Evolutionary conservation across 2,888 invertebrate species (phyloP), one percentile per base, ranked within the genome.

Genomic region (Ichneumoninae sp.): DNA sequence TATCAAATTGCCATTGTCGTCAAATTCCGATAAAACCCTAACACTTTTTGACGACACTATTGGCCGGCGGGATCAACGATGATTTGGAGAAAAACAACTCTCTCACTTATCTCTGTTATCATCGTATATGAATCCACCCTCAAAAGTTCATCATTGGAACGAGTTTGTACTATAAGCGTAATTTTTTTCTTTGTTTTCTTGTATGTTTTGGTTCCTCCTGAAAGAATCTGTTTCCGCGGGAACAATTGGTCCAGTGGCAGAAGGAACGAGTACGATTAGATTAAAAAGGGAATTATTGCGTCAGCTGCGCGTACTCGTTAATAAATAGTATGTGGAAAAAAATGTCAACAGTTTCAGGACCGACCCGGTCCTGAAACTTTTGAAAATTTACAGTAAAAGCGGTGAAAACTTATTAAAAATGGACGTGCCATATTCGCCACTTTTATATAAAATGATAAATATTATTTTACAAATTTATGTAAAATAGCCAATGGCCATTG

Each of bases 101-200:
- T 33, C 36, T 40, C 71, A 50, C 68, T 40, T 77, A 40, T 72
- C 66, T 10, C 54, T 65, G 65, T 82, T 66, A 76, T 70, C 54
- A 44, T 76, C 26, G 16, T 47, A 57, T 66, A 74, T 74, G 47
- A 47, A 19, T 62, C 44, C 1, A 52, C 52, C 22, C 36, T 52
- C 65, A 52, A 75, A 75, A 65, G 65, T 75, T 66, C 30, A 66
- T 75, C 65, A 75, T 47, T 19, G 19, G 19, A 33, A 62, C 33
- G 33, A 40, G 30, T n/a, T 8, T 57, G 10, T 40, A 19, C 52
- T 8, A 36, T 30, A 36, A 8, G 10, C 10, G 52, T 70, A 54
- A 7, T 36, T 36, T 79, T 26, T 40, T 22, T 40, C 40, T 30
- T n/a, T 50, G 40, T 47, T 54, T 33, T 13, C 40, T 50, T 65